Evolutionary conservation across 2,797 vertebrate genomes (phyloP).

Genomic region (Phoxinus dragarum): DNA sequence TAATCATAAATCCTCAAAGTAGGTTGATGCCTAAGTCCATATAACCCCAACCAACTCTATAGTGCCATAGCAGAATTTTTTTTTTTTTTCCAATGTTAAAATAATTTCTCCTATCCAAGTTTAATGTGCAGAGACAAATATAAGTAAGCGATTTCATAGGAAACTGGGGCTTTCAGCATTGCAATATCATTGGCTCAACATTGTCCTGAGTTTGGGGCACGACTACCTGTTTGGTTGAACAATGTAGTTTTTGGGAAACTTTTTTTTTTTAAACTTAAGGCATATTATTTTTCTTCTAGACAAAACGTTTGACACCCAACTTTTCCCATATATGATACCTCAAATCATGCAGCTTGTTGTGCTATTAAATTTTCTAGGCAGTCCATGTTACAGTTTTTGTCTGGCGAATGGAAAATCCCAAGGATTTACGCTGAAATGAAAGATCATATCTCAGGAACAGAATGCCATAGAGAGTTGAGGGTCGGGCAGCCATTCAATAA

Average conservation of each 20-base stretch:
- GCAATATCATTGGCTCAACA: not conserved
- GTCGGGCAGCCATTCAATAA: not conserved
- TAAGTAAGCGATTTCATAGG: not conserved
- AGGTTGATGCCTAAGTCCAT: slow-evolving; percentile 40
- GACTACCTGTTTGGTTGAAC: not conserved
- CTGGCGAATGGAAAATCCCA: not conserved
- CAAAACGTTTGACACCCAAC: not conserved
- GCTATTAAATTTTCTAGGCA: slow-evolving; percentile 2
- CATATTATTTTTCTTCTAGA: not conserved
- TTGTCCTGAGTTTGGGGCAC: not conserved
- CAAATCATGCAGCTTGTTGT: not conserved
- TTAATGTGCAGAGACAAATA: slow-evolving; percentile 2
- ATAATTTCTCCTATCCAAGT: not conserved
- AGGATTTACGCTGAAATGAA: not conserved
- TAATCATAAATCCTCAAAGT: slow-evolving; percentile 42
- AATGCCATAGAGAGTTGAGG: not conserved
- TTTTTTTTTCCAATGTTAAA: not conserved
- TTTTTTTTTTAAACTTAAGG: not conserved
- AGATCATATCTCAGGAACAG: slow-evolving; percentile 5
- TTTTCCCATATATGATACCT: not conserved
- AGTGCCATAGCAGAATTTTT: not conserved
- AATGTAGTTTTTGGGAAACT: not conserved
- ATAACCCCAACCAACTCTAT: slow-evolving; percentile 4
- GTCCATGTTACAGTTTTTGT: not conserved
- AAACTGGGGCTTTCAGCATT: not conserved